Evolutionary conservation across 2,888 invertebrate species (phyloP).

Genomic region (Pachydiplax longipennis): DNA sequence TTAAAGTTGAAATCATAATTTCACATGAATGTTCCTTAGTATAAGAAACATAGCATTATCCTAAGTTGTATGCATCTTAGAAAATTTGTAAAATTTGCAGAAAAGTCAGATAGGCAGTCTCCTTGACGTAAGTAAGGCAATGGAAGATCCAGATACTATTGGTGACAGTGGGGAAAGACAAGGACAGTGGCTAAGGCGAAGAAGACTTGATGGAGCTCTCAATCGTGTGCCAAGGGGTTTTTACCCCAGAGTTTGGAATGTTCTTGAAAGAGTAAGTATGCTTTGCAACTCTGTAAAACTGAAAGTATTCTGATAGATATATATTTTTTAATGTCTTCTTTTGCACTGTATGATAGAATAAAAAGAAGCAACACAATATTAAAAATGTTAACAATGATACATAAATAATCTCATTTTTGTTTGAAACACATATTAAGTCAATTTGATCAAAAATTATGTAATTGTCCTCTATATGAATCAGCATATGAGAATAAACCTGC

Average conservation of each 20-base stretch:
- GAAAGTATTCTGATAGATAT: background rate
- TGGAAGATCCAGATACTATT: constrained; percentile 52
- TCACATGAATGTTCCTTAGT: too few species aligned
- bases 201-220: constrained; percentile 94
- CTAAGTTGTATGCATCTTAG: too few species aligned
- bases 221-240: constrained; percentile 97
- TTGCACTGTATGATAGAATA: background rate
- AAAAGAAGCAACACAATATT: background rate
- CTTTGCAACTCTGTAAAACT: background rate
- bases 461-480: too few species aligned
- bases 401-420: too few species aligned
- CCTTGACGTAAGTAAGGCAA: constrained; percentile 57
- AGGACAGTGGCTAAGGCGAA: constrained; percentile 95
- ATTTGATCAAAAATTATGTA: too few species aligned
- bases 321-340: background rate
- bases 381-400: too few species aligned
- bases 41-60: too few species aligned
- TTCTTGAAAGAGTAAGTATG: constrained; percentile 77
- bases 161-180: constrained; percentile 72
- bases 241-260: constrained; percentile 93
- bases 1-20: too few species aligned
- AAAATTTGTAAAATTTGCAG: constrained; percentile 53
- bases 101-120: constrained; percentile 66
- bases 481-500: too few species aligned
- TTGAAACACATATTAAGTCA: too few species aligned